Evolutionary conservation across 2,113 vertebrate species (phyloP).

Genomic region (Spea bombifrons): DNA sequence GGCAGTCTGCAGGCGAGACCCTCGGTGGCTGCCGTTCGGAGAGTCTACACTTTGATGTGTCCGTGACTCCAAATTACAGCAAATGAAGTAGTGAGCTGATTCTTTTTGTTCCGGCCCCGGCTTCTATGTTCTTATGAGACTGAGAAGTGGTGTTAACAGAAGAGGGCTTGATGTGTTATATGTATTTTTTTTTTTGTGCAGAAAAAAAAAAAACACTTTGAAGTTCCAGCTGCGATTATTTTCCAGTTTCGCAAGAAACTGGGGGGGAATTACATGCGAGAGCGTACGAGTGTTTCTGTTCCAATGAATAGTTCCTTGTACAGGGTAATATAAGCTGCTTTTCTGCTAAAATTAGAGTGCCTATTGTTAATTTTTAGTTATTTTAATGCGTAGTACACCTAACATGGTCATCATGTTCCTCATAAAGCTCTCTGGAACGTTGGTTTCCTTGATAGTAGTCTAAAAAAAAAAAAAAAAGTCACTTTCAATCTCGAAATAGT

Average conservation of each 20-base stretch:
- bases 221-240: constrained; percentile 2
- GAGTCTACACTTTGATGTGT: constrained; percentile 15
- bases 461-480: too few species aligned
- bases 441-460: too few species aligned
- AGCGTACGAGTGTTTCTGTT: neutral
- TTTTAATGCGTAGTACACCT: too few species aligned
- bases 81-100: neutral
- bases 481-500: too few species aligned
- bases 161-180: neutral
- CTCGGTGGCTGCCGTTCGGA: neutral
- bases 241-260: neutral
- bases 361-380: neutral
- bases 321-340: neutral
- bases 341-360: neutral
- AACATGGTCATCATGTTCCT: too few species aligned
- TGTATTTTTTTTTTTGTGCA: neutral
- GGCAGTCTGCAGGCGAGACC: neutral
- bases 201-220: neutral
- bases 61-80: neutral
- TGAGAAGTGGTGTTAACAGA: neutral
- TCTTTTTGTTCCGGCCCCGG: neutral
- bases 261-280: neutral
- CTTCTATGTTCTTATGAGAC: constrained; percentile 1
- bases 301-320: neutral
- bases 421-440: too few species aligned